Evolutionary conservation across 92 coral and sea anemone species (phyloP), one percentile per base, ranked within the genome.

Genomic region (Palythoa grandiflora): DNA sequence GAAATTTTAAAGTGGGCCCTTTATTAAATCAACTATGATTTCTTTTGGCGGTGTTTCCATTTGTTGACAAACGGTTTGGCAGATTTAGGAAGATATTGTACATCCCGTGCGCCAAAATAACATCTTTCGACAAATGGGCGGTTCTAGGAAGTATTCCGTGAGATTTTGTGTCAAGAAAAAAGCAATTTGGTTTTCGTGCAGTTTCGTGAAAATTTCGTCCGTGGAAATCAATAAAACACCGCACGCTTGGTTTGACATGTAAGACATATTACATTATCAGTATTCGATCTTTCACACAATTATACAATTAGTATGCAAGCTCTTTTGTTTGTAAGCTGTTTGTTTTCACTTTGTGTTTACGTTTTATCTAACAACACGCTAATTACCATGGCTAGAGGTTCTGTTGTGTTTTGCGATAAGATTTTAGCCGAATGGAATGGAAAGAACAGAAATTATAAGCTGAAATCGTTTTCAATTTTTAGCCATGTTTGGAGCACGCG

Each of bases 291-390:
- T 91, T 78, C 94, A 88, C 94, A 88, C 94, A 88, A 89, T 93
- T 92, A 86, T 91, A 78, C 89, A 81, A 93, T 94, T 87, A 91
- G 83, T 94, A 93, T 94, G 92, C 98, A 71, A 88, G 71, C 71
- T 73, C 53, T 74, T 91, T 88, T 90, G 93, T 91, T 89, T 81
- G 19, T 75, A 44, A 79, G 83, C 86, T 79, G 88, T 95, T 95
- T 94, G 91, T 93, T 86, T 87, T 71, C 87, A 79, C 79, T 88
- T 68, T 68, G 73, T 95, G 93, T 95, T 93, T 95, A 90, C 90
- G 91, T 76, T 81, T 91, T 86, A 80, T 36, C 76, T 89, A 89
- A 89, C 91, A 94, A 91, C 92, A 92, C 83, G 83, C 88, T 92
- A 87, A 84, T 89, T 89, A 91, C 55, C 86, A 75, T 80, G 89